Conservation (phyloP, 1,140 invertebrate genomes). For the Camponotus floridanus region DNA sequence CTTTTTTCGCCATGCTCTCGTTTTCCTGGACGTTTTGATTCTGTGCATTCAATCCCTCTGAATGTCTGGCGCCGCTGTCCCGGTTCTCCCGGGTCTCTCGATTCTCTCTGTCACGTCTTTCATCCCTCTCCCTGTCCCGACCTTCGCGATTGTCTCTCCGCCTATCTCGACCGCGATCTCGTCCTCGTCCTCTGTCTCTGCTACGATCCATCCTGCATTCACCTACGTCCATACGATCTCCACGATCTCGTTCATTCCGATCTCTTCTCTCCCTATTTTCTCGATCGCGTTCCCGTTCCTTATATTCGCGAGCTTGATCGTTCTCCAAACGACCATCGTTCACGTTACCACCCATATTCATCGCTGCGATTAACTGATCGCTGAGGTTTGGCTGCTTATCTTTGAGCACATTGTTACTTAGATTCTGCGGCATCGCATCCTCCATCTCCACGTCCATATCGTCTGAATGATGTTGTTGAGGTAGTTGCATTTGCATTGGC, state of each 20-base stretch:
- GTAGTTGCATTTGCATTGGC: constrained; percentile 84
- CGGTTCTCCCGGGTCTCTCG: constrained; percentile 67
- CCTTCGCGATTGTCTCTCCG: constrained; percentile 82
- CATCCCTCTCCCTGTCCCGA: constrained; percentile 82
- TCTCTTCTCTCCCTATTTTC: constrained; percentile 81
- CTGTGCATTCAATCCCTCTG: constrained; percentile 68
- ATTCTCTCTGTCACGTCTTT: constrained; percentile 75
- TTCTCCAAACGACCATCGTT: constrained; percentile 77
- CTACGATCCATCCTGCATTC: constrained; percentile 78
- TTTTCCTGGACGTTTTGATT: constrained; percentile 72
- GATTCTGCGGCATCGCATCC: constrained; percentile 85
- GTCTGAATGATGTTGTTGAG: constrained; percentile 83
- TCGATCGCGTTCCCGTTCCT: constrained; percentile 80
- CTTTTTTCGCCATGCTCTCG: constrained; percentile 77
- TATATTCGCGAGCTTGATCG: constrained; percentile 73
- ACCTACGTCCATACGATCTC: constrained; percentile 68
- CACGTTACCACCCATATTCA: constrained; percentile 78
- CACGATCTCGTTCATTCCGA: constrained; percentile 72
- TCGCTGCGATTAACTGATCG: constrained; percentile 83
- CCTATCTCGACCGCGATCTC: constrained; percentile 82
- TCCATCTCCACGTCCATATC: constrained; percentile 90
- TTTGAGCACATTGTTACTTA: constrained; percentile 69
- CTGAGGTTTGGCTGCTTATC: constrained; percentile 79
- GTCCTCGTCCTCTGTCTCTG: constrained; percentile 78
- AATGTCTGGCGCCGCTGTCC: constrained; percentile 71